A percentile compares a stretch with the other conserved stretches of the same genome.
phyloP scores from a whole-genome alignment of 1,140 invertebrate genomes.

The Macrotrachela quadricornifera region DNA sequence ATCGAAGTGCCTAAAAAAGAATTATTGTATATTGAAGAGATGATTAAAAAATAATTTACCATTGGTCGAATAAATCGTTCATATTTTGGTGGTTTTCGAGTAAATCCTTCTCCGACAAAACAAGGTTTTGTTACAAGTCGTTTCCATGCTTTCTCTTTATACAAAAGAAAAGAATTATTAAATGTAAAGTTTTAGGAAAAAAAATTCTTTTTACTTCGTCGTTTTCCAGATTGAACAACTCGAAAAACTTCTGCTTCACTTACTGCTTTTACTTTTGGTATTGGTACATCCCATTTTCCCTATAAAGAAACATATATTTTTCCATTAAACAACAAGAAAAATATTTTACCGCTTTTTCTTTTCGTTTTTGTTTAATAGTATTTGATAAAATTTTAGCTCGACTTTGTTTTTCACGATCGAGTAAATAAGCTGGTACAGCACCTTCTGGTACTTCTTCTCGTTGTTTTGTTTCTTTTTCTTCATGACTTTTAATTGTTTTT shows the following conservation, averaged over 20 bases:
- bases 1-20: constrained; percentile 17
- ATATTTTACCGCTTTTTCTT: constrained; percentile 66
- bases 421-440: constrained; percentile 76
- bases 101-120: constrained; percentile 92
- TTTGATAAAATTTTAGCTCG: constrained; percentile 86
- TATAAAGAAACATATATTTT: constrained; percentile 14
- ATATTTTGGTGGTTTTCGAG: constrained; percentile 95
- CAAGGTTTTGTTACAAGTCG: constrained; percentile 87
- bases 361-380: constrained; percentile 98
- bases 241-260: constrained; percentile 95
- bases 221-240: constrained; percentile 77
- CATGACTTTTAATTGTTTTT: constrained; percentile 50
- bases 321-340: not conserved
- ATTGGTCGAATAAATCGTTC: constrained; percentile 96
- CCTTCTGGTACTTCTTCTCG: constrained; percentile 58
- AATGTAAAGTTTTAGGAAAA: not conserved
- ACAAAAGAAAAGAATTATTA: constrained; percentile 1
- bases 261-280: constrained; percentile 89
- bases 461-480: constrained; percentile 48
- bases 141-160: constrained; percentile 72
- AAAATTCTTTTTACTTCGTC: constrained; percentile 39
- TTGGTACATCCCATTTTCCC: constrained; percentile 97
- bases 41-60: constrained; percentile 35
- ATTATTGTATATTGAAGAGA: not conserved
- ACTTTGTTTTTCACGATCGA: constrained; percentile 83